Evolutionary conservation across 1,140 invertebrate species (phyloP).

Genomic region (Whitmania pigra): DNA sequence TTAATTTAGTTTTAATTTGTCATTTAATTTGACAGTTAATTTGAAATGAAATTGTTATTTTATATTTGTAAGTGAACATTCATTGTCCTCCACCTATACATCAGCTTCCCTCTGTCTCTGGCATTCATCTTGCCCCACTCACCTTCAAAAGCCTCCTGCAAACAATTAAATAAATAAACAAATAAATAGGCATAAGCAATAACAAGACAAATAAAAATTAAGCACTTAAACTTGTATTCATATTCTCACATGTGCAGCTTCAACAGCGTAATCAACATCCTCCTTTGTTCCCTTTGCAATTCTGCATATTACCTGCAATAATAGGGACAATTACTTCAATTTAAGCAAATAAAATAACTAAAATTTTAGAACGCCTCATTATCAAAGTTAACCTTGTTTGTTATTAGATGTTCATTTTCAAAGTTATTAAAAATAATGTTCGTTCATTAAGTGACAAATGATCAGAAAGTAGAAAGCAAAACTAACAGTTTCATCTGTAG

Average conservation of each 20-base stretch:
- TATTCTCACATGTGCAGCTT: conserved; percentile 56
- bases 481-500: conserved; percentile 64
- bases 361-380: too few relatives aligned
- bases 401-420: too few relatives aligned
- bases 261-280: conserved; percentile 75
- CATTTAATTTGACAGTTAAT: background rate
- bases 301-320: conserved; percentile 42
- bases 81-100: conserved; percentile 42
- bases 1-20: too few relatives aligned
- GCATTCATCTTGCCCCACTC: conserved; percentile 69
- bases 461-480: conserved; percentile 1
- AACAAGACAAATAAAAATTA: background rate
- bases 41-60: conserved; percentile 13
- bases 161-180: conserved; percentile 9
- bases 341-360: too few relatives aligned
- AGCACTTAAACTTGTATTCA: background rate
- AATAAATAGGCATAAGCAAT: background rate
- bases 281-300: conserved; percentile 60
- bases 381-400: too few relatives aligned
- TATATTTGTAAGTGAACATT: background rate
- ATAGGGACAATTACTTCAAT: too few relatives aligned
- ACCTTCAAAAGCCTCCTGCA: conserved; percentile 61
- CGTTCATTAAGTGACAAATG: too few relatives aligned
- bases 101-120: conserved; percentile 52
- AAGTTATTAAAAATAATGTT: too few relatives aligned